Evolutionary conservation across 2,113 vertebrate genomes (phyloP).

Genomic region (Toxotes jaculatrix): DNA sequence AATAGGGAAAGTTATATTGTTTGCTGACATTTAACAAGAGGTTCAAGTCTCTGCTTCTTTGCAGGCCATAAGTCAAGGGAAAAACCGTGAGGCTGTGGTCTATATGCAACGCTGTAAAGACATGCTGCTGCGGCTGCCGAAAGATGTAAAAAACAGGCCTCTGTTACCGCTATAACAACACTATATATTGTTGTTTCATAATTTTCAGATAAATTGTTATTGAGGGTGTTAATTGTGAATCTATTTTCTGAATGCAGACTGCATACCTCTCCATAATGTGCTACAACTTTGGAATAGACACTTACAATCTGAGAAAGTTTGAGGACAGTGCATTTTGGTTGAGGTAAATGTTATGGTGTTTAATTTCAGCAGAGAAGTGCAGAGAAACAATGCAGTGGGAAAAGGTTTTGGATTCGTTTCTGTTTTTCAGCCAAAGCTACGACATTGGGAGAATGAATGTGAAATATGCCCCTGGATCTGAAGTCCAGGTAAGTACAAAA

Average conservation of each 20-base stretch:
- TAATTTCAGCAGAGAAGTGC: constrained; percentile 2
- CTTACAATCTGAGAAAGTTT: constrained; percentile 84
- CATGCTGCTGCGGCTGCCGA: constrained; percentile 89
- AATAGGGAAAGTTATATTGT: constrained; percentile 39
- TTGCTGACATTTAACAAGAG: constrained; percentile 42
- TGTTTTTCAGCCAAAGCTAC: constrained; percentile 88
- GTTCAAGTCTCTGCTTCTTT: constrained; percentile 52
- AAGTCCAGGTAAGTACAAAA: constrained; percentile 86
- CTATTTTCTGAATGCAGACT: constrained; percentile 79
- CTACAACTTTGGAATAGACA: constrained; percentile 93
- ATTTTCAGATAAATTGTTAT: constrained; percentile 40
- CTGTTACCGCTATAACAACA: constrained; percentile 13
- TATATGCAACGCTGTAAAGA: constrained; percentile 90
- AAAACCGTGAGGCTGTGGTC: constrained; percentile 86
- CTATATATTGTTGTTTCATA: constrained; percentile 22
- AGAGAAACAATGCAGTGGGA: neutral
- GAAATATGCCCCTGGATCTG: constrained; percentile 82
- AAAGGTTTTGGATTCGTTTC: neutral
- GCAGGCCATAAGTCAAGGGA: constrained; percentile 88
- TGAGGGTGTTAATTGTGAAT: constrained; percentile 27
- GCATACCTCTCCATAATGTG: constrained; percentile 90
- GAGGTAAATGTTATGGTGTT: constrained; percentile 84
- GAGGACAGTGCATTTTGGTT: constrained; percentile 93
- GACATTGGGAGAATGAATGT: constrained; percentile 89
- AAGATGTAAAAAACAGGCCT: constrained; percentile 82